Evolutionary conservation across 2,888 invertebrate genomes (phyloP).

Genomic region (Acrocyrtus sp.): DNA sequence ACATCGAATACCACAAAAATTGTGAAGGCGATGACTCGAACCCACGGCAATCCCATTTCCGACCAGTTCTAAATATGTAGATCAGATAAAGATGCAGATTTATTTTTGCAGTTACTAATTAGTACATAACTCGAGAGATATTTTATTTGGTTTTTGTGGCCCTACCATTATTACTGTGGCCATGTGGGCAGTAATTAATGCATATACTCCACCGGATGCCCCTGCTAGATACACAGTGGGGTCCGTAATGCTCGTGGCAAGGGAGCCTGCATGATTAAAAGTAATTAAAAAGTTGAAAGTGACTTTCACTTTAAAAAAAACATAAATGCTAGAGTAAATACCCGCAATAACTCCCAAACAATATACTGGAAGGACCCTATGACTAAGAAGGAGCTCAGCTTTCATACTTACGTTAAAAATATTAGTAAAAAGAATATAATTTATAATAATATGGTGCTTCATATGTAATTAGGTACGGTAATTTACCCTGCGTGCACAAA

Average conservation of each 20-base stretch:
- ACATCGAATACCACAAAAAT: conserved; percentile 85
- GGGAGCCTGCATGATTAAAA: conserved; percentile 79
- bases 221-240: conserved; percentile 85
- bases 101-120: background rate
- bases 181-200: conserved; percentile 91
- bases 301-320: background rate
- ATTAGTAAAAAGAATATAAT: background rate
- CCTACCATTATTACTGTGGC: conserved; percentile 88
- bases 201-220: conserved; percentile 89
- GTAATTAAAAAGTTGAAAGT: too few relatives aligned
- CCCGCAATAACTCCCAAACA: conserved; percentile 84
- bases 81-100: background rate
- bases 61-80: conserved; percentile 88
- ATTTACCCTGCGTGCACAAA: conserved; percentile 92
- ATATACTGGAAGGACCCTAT: conserved; percentile 87
- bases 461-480: background rate
- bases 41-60: conserved; percentile 95
- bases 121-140: background rate
- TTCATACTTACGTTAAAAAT: conserved; percentile 85
- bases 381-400: conserved; percentile 89
- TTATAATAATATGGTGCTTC: background rate
- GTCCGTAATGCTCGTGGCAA: conserved; percentile 83
- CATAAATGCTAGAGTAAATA: too few relatives aligned
- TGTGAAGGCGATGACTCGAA: conserved; percentile 84
- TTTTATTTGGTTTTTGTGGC: conserved; percentile 56